Conservation (phyloP, 1,140 invertebrate species). For the Vollenhovia emeryi region DNA sequence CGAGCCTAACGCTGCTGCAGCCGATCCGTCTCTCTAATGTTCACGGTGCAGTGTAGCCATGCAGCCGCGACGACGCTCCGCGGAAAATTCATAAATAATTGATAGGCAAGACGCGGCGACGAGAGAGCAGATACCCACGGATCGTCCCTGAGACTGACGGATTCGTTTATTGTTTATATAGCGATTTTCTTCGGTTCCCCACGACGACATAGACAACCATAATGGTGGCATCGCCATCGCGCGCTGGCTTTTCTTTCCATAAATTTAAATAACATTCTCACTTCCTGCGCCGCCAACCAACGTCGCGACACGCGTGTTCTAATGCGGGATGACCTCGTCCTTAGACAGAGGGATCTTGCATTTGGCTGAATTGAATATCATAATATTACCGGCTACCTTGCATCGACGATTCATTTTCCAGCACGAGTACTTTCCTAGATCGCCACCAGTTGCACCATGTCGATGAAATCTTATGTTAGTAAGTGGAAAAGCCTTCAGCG, state of each 20-base stretch:
- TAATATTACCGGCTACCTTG: constrained; percentile 47
- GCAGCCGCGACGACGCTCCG: constrained; percentile 17
- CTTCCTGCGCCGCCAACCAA: constrained; percentile 63
- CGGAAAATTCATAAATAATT: constrained; percentile 74
- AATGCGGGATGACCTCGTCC: constrained; percentile 66
- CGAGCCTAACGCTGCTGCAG: constrained; percentile 19
- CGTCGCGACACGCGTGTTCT: constrained; percentile 19
- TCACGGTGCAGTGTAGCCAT: background rate
- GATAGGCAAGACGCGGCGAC: constrained; percentile 36
- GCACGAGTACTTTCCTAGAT: background rate
- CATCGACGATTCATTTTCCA: constrained; percentile 25
- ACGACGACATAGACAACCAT: constrained; percentile 54
- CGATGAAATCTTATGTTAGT: background rate
- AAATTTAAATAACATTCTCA: constrained; percentile 73
- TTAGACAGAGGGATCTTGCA: constrained; percentile 65
- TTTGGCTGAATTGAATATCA: constrained; percentile 59
- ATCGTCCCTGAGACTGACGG: constrained; percentile 55
- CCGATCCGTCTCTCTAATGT: constrained; percentile 35
- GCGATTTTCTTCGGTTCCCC: constrained; percentile 62
- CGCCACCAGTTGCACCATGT: background rate
- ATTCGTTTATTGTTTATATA: constrained; percentile 71
- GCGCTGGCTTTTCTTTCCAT: constrained; percentile 66
- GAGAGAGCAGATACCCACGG: constrained; percentile 2
- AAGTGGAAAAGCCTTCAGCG: background rate
- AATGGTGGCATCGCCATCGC: constrained; percentile 60